Base-by-base conservation (phyloP, 2,113 vertebrate species). In the Cyprinodon tularosa region DNA sequence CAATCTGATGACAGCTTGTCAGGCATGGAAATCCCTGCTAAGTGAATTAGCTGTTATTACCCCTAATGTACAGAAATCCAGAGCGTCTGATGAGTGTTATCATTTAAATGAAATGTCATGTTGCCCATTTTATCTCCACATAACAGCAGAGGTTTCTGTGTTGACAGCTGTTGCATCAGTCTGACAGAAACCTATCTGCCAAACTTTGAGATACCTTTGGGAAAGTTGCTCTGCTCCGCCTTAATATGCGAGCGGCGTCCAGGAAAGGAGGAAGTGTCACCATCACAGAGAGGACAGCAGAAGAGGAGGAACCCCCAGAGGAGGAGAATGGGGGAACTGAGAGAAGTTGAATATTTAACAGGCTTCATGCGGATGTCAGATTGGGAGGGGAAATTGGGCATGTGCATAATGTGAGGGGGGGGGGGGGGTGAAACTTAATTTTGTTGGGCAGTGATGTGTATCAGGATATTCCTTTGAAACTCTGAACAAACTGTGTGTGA, bases 21-120 rank as follows among this genome's bases (percentile, higher is more conserved):
- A 82, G 70, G 71, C 45, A 78, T 79, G 60, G 64, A 66, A 48
- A 62, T 78, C 12, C 62, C 62, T 60, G 77, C 70, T 83, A 76
- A 90, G 59, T 75, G 66, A 70, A 85, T 81, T 85, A 82, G 75
- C 70, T 83, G 66, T 76, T 84, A 87, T 90, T 88, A 87, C 53
- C 78, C 62, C 80, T 66, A 86, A 89, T 60, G 68, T 82, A 59
- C 68, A 40, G 53, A 68, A 57, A 20, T 20, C 17, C 17, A n/a
- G 50, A 15, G 2, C 7, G 50, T 57, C 17, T 57, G 6, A 42
- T n/a, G 37, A 36, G 20, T 5, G 0, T 57, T 74, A 42, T 14
- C 20, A 53, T 66, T 78, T 10, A 53, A 50, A 70, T 50, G 1
- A 83, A 85, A 79, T 22, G 4, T 60, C 62, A 65, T 0, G 12